Evolutionary conservation across 2,888 invertebrate species (phyloP), one percentile per base, ranked within the genome.

Genomic region (Acronicta alni): DNA sequence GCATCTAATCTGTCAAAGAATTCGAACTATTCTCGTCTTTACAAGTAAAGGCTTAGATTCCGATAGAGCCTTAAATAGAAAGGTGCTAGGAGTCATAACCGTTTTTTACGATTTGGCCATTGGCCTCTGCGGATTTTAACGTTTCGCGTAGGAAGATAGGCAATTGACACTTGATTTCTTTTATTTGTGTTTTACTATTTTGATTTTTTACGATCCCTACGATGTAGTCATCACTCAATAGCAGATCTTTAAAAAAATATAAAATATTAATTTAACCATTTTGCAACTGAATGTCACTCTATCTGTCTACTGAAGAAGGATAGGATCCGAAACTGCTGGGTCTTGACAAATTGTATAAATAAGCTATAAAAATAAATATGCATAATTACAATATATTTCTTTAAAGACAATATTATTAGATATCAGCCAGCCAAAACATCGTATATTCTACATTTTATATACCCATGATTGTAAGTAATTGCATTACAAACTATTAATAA

Each of bases 81-180:
- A 49, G 26, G 35, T 51, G 48, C 63, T 51, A 65, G 60, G 43
- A 43, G 45, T 54, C 58, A 63, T 70, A 51, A 44, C 43, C 15
- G 42, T 56, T 55, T 65, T 66, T 68, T 72, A 68, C 67, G 72
- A 60, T 43, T 48, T 72, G 54, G 60, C 44, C 72, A 52, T 45
- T 55, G 67, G 46, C 39, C 53, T 67, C 41, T 10, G 18, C 37
- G 15, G 16, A 32, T 71, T 56, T 61, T 66, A 72, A 72, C 68
- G 68, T 72, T 43, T 35, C 38, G 60, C 61, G 68, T 68, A 68
- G 68, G 72, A 46, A 43, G 68, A 68, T 56, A 53, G 42, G 38
- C 68, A 60, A 60, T 72, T 56, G 72, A 41, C 42, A 47, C 38
- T 70, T 56, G 37, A 56, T 63, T 67, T 67, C 16, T 53, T 26